Conservation (phyloP, 2,888 invertebrate genomes). For the Drosophila cognata region DNA sequence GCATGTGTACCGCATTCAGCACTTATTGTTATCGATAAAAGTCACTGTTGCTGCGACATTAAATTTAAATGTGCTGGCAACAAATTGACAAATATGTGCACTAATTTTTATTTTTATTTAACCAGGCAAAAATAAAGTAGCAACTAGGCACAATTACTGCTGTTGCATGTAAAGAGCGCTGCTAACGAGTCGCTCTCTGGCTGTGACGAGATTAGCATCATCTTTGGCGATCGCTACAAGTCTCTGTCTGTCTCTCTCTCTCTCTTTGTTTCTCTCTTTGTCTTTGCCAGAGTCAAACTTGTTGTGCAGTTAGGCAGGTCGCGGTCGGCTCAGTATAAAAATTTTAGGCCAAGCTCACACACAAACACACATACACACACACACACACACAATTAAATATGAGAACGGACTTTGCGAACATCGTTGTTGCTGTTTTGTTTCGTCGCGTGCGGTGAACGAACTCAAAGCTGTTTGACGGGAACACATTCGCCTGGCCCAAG, state of each 20-base stretch:
- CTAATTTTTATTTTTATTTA: constrained; percentile 53
- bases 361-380: constrained; percentile 10
- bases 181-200: constrained; percentile 46
- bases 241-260: not conserved
- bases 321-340: constrained; percentile 48
- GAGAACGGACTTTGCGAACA: constrained; percentile 23
- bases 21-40: constrained; percentile 61
- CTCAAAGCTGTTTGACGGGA: constrained; percentile 84
- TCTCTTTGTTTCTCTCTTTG: not conserved
- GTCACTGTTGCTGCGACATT: not conserved
- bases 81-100: constrained; percentile 42
- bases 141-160: not conserved
- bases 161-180: constrained; percentile 42
- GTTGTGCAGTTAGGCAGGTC: constrained; percentile 78
- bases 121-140: not conserved
- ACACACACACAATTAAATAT: constrained; percentile 1
- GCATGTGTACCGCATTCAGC: constrained; percentile 3
- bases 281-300: constrained; percentile 42
- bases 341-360: constrained; percentile 71
- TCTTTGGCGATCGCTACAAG: constrained; percentile 54
- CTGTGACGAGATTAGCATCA: constrained; percentile 54
- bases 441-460: constrained; percentile 83
- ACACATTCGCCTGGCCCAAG: constrained; percentile 54
- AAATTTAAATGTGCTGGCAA: constrained; percentile 38
- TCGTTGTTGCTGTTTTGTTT: constrained; percentile 15